Conservation (phyloP, 2,113 vertebrate species). For the Channa maculata region DNA sequence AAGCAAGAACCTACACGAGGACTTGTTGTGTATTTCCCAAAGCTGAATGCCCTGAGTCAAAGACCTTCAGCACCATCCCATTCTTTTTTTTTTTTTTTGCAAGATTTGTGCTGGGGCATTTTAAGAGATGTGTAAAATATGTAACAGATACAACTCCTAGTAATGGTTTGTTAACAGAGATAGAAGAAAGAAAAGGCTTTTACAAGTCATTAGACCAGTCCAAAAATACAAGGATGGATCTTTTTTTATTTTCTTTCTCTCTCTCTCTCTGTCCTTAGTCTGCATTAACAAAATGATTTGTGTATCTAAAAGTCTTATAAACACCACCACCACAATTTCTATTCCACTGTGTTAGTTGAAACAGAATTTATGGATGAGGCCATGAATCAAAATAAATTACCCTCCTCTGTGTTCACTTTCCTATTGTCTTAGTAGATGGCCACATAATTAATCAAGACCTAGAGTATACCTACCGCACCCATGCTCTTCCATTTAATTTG, state of each 20-base stretch:
- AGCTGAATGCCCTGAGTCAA: background rate
- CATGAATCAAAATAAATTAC: constrained; percentile 32
- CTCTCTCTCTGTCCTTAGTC: constrained; percentile 80
- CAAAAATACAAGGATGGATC: constrained; percentile 87
- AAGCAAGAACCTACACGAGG: constrained; percentile 8
- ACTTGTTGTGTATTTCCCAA: background rate
- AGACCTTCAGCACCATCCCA: constrained; percentile 19
- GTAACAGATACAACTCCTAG: constrained; percentile 86
- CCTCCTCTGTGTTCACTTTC: background rate
- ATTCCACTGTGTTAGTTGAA: constrained; percentile 16
- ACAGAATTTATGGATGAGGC: constrained; percentile 6
- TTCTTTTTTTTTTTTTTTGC: background rate
- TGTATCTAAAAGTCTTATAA: constrained; percentile 78
- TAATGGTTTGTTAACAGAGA: constrained; percentile 90
- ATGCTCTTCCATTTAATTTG: background rate
- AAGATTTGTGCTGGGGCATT: constrained; percentile 76
- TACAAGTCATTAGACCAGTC: constrained; percentile 86
- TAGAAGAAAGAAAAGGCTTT: constrained; percentile 89
- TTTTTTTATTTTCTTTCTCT: constrained; percentile 61
- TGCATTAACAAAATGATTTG: constrained; percentile 88
- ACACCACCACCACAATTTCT: constrained; percentile 25
- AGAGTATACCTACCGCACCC: background rate
- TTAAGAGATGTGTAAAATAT: constrained; percentile 76
- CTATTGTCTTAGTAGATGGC: background rate
- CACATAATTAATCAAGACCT: background rate